These are phyloP conservation scores for Fregata magnificens DNA, from an alignment of 2,113 vertebrate species.

Conservation along the genomic window DNA sequence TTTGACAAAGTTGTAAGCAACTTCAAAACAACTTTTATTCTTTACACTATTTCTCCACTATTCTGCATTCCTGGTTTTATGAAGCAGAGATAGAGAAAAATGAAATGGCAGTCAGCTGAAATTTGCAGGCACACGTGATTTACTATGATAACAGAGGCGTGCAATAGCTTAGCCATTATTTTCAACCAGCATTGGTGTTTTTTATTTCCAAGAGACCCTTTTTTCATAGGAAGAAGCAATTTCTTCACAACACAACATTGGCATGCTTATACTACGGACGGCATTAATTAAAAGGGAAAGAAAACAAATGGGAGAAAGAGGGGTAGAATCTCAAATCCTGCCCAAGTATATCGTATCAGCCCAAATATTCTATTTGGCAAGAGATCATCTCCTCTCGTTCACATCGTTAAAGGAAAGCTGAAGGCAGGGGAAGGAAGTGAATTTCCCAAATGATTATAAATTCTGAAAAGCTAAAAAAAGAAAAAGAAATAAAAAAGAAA, in stretches of 20 bases:
- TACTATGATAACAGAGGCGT: background rate
- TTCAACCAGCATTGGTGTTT: background rate
- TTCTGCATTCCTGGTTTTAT: background rate
- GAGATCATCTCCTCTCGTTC: background rate
- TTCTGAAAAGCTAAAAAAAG: slow-evolving; percentile 29
- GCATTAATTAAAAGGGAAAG: background rate
- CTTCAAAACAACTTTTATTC: background rate
- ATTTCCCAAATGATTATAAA: slow-evolving; percentile 34
- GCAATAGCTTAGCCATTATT: background rate
- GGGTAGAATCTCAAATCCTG: background rate
- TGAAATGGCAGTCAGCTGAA: background rate
- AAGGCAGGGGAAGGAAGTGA: background rate
- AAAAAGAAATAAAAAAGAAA: background rate
- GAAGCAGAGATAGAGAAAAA: background rate
- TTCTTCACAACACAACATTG: background rate
- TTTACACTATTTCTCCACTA: background rate
- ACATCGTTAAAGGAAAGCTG: background rate
- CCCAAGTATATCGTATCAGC: background rate
- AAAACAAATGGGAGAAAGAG: background rate
- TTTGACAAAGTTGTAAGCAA: background rate
- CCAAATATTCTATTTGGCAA: background rate
- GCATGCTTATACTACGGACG: background rate
- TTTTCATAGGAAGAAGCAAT: background rate
- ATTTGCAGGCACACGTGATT: background rate
- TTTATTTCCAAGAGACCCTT: background rate